These are phyloP conservation scores for Spea multiplicata DNA, from an alignment of 2,113 vertebrate species.

Conservation along the genomic window DNA sequence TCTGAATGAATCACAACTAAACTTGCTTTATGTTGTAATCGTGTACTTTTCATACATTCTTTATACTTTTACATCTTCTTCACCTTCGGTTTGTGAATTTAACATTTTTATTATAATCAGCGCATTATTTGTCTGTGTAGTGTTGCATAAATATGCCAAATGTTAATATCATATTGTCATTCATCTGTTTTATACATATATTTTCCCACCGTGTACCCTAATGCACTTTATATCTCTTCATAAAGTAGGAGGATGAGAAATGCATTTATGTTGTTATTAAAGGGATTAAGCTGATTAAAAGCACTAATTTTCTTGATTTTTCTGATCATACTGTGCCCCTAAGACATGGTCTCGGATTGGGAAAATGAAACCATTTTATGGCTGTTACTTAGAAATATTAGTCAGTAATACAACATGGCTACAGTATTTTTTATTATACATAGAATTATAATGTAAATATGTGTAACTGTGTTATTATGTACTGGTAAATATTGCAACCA, in stretches of 20 bases:
- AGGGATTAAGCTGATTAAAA: constrained; percentile 60
- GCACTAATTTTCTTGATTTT: constrained; percentile 55
- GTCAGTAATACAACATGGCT: constrained; percentile 69
- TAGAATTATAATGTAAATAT: constrained; percentile 75
- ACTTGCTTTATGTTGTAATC: neutral
- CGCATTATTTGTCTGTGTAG: constrained; percentile 47
- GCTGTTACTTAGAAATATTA: constrained; percentile 64
- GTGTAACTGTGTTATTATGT: constrained; percentile 72
- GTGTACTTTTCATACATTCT: neutral
- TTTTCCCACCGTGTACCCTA: constrained; percentile 57
- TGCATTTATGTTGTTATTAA: constrained; percentile 55
- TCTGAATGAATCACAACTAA: neutral
- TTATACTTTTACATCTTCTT: neutral
- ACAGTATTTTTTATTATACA: constrained; percentile 76
- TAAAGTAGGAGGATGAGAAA: constrained; percentile 54
- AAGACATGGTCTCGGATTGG: constrained; percentile 55
- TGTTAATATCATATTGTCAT: constrained; percentile 30
- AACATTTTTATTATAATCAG: constrained; percentile 37
- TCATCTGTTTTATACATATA: constrained; percentile 51
- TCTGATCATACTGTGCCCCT: constrained; percentile 55
- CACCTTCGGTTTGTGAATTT: constrained; percentile 45
- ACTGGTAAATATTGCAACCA: constrained; percentile 75
- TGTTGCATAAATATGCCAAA: constrained; percentile 47
- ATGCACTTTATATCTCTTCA: constrained; percentile 83
- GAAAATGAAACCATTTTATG: constrained; percentile 46